Evolutionary conservation across 1,140 invertebrate genomes (phyloP).

Genomic region (Brachionus calyciflorus): DNA sequence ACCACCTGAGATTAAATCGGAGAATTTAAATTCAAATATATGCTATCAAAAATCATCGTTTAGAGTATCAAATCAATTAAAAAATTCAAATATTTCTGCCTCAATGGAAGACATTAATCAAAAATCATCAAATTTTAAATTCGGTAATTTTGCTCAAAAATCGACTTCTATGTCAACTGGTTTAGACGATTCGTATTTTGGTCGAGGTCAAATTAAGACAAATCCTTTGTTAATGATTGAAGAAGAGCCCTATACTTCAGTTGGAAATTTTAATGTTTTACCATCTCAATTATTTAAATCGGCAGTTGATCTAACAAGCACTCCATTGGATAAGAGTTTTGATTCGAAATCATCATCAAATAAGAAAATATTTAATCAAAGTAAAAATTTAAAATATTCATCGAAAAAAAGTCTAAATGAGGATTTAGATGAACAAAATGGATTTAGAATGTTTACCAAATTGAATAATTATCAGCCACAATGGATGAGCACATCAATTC

Average conservation of each 20-base stretch:
- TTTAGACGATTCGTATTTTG: neutral
- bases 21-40: neutral
- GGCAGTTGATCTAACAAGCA: neutral
- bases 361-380: neutral
- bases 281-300: neutral
- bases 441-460: constrained; percentile 7
- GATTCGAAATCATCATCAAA: neutral
- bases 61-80: neutral
- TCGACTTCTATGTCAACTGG: neutral
- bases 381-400: neutral
- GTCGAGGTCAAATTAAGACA: neutral
- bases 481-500: neutral
- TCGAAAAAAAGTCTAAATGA: constrained; percentile 4
- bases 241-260: neutral
- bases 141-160: neutral
- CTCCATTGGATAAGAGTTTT: neutral
- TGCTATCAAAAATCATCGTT: neutral
- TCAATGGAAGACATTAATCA: constrained; percentile 26
- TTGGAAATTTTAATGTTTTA: neutral
- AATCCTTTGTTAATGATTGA: constrained; percentile 10
- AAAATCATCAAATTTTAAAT: neutral
- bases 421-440: neutral
- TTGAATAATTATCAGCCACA: constrained; percentile 30
- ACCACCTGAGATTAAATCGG: neutral
- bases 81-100: neutral